phyloP scores from a whole-genome alignment of 2,888 invertebrate species.

The Callyntrura guangdongensis region DNA sequence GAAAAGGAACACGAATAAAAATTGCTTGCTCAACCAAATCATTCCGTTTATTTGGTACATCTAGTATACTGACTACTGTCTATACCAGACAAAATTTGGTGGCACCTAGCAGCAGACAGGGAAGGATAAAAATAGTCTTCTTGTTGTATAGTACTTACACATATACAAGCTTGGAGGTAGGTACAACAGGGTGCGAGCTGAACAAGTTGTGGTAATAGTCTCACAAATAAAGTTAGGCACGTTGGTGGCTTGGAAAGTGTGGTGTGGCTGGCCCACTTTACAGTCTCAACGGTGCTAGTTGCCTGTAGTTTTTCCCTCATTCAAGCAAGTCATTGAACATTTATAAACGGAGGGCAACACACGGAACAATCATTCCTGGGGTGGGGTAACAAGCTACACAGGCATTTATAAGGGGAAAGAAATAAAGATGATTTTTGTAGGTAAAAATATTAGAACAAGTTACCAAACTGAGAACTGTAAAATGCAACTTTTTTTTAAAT shows the following conservation, averaged over 20 bases:
- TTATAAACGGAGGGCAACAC: slow-evolving; percentile 25
- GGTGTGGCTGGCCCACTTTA: slow-evolving; percentile 33
- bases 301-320: not conserved
- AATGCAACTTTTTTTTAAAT: not conserved
- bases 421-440: not conserved
- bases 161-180: not conserved
- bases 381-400: no score
- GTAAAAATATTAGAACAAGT: not conserved
- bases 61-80: not conserved
- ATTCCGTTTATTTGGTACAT: not conserved
- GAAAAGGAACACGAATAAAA: not conserved
- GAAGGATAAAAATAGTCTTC: not conserved
- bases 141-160: no score
- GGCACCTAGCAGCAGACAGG: not conserved
- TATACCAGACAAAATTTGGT: no score
- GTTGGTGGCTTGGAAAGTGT: not conserved
- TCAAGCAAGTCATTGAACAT: slow-evolving; percentile 38
- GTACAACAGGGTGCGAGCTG: not conserved
- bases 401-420: not conserved
- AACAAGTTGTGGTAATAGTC: not conserved
- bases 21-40: slow-evolving; percentile 26
- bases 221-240: not conserved
- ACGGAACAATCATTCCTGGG: not conserved
- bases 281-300: slow-evolving; percentile 6
- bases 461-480: not conserved